Conservation (phyloP, 2,888 invertebrate genomes). For the Noctua janthe region DNA sequence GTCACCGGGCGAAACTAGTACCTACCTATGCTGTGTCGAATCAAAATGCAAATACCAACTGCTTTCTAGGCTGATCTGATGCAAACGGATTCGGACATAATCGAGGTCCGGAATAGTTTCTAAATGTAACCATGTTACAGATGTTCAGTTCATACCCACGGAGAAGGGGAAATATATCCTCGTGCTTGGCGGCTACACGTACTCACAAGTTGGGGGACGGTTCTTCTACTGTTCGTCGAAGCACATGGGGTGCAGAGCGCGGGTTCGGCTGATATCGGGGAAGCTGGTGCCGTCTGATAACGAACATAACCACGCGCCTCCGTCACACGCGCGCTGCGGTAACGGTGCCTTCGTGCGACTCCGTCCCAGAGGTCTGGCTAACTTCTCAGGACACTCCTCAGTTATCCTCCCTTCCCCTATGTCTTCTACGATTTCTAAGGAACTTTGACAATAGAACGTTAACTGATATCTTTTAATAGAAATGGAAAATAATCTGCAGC, state of each 20-base stretch:
- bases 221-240: slow-evolving; percentile 89
- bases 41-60: too few relatives aligned
- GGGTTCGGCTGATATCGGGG: slow-evolving; percentile 82
- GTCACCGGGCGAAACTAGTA: too few relatives aligned
- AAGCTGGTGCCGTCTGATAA: slow-evolving; percentile 84
- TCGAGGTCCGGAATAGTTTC: slow-evolving; percentile 32
- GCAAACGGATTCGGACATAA: too few relatives aligned
- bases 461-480: too few relatives aligned
- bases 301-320: slow-evolving; percentile 86
- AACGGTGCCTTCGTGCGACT: slow-evolving; percentile 87
- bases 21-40: too few relatives aligned
- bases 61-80: too few relatives aligned
- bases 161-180: slow-evolving; percentile 88
- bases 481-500: too few relatives aligned
- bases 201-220: slow-evolving; percentile 87
- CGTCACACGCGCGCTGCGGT: slow-evolving; percentile 86
- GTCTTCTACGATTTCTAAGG: slow-evolving; percentile 60
- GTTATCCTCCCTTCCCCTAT: slow-evolving; percentile 77
- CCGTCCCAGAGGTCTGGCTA: slow-evolving; percentile 75
- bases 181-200: slow-evolving; percentile 87
- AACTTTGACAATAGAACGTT: too few relatives aligned
- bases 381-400: slow-evolving; percentile 64
- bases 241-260: slow-evolving; percentile 86
- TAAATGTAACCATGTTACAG: slow-evolving; percentile 77
- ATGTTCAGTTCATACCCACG: slow-evolving; percentile 87